These are phyloP conservation scores for Spodoptera exigua DNA, from an alignment of 2,888 invertebrate species.

Conservation along the genomic window DNA sequence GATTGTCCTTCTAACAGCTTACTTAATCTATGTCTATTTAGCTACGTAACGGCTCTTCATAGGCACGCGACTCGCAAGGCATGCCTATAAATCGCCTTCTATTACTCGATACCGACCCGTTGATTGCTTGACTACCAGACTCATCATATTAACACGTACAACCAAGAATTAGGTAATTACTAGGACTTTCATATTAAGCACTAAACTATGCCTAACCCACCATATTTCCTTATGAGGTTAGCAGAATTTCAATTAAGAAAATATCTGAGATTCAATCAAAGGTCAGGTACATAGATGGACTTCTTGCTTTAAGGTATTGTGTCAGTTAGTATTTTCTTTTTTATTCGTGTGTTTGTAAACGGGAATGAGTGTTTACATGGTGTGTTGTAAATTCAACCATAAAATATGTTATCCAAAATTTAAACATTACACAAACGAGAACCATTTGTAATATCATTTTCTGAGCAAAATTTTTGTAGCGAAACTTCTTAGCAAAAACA, in stretches of 20 bases:
- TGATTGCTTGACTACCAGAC: conserved; percentile 23
- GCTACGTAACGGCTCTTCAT: conserved; percentile 29
- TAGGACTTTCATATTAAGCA: conserved; percentile 20
- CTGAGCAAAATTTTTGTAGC: no score
- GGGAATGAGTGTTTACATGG: no score
- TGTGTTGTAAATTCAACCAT: no score
- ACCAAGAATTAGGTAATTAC: conserved; percentile 42
- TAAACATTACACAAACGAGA: no score
- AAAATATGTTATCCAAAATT: no score
- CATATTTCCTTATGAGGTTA: not conserved
- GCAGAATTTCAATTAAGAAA: conserved; percentile 43
- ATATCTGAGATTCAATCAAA: conserved; percentile 3
- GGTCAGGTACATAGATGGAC: not conserved
- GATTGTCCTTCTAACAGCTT: not conserved
- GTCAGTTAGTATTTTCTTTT: no score
- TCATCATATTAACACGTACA: conserved; percentile 29
- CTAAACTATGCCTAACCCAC: conserved; percentile 22
- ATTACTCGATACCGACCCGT: conserved; percentile 30
- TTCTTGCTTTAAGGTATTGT: no score
- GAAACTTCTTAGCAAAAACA: no score
- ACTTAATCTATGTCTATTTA: conserved; percentile 55
- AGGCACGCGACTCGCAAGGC: conserved; percentile 24
- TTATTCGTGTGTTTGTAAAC: no score
- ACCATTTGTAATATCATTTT: no score
- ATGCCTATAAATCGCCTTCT: conserved; percentile 48